Evolutionary conservation across 2,113 vertebrate species (phyloP).

Genomic region (Raphicerus campestris): DNA sequence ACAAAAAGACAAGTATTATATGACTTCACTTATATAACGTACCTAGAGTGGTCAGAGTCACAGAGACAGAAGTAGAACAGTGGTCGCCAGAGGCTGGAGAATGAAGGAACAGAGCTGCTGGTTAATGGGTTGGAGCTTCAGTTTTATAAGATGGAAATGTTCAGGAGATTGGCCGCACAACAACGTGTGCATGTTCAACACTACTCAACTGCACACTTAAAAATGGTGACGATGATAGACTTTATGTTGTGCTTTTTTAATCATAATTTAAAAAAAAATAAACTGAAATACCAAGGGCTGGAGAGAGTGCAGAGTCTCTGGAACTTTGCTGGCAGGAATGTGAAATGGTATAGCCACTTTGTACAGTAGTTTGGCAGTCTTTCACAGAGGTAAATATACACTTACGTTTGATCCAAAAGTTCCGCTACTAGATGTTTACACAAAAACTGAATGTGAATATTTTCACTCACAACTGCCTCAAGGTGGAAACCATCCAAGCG

Average conservation of each 20-base stretch:
- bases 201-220: not conserved
- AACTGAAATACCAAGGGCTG: not conserved
- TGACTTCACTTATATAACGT: not conserved
- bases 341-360: not conserved
- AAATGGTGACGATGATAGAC: not conserved
- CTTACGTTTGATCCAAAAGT: not conserved
- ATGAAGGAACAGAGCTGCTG: not conserved
- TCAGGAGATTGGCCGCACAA: not conserved
- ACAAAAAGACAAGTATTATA: not conserved
- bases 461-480: not conserved
- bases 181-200: not conserved
- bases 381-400: not conserved
- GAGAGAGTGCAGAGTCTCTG: not conserved
- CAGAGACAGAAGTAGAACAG: not conserved
- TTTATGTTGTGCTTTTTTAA: not conserved
- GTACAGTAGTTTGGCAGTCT: not conserved
- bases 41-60: not conserved
- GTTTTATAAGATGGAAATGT: not conserved
- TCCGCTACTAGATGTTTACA: not conserved
- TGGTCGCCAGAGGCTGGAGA: not conserved
- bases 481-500: not conserved
- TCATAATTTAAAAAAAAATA: not conserved
- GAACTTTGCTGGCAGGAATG: not conserved
- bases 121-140: not conserved
- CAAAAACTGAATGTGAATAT: not conserved